Conservation (phyloP, 1,140 invertebrate genomes). For the Ceratoteleas bidentatus region DNA sequence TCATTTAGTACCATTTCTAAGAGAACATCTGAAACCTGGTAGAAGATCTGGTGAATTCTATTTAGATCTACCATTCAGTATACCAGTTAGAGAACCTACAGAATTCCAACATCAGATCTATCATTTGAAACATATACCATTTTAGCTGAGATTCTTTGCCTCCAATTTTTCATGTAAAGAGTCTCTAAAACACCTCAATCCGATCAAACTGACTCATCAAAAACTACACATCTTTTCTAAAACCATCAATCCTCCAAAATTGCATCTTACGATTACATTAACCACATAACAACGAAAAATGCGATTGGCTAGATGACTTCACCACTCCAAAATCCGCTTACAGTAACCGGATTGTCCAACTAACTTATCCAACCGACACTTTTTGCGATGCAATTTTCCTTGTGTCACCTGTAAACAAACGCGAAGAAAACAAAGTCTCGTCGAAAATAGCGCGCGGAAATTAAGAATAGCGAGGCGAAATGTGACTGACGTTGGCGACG, state of each 20-base stretch:
- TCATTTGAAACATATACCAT: too few species aligned
- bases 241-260: background rate
- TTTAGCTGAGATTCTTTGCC: too few species aligned
- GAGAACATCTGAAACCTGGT: too few species aligned
- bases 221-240: too few species aligned
- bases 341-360: slow-evolving; percentile 9
- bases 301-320: background rate
- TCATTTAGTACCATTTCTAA: too few species aligned
- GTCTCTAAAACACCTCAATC: too few species aligned
- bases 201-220: too few species aligned
- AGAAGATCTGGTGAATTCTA: too few species aligned
- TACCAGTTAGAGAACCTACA: too few species aligned
- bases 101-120: too few species aligned
- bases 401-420: slow-evolving; percentile 32
- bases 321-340: slow-evolving; percentile 15
- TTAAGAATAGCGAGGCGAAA: slow-evolving; percentile 47
- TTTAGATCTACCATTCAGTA: too few species aligned
- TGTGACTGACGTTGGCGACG: slow-evolving; percentile 12
- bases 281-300: background rate
- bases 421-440: slow-evolving; percentile 6
- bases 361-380: background rate
- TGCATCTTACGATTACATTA: background rate
- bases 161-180: too few species aligned
- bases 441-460: slow-evolving; percentile 19
- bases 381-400: background rate